A percentile compares a stretch with the other conserved stretches of the same genome.
These are phyloP conservation scores for Syngnathus scovelli DNA, from an alignment of 2,113 vertebrate species.

Conservation along the genomic window DNA sequence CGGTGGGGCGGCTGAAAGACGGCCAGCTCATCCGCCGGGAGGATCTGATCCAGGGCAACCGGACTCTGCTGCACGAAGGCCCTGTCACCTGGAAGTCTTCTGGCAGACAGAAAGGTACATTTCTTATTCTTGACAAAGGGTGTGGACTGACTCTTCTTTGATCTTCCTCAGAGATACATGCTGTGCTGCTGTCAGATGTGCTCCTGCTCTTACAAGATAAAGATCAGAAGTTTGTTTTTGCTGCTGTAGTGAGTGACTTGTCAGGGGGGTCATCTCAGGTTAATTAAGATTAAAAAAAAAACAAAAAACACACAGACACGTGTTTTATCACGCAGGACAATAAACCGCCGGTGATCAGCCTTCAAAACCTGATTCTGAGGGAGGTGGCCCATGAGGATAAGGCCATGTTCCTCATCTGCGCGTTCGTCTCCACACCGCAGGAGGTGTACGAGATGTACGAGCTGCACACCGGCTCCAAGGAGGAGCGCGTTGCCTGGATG, in stretches of 20 bases:
- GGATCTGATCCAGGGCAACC: slow-evolving; percentile 68
- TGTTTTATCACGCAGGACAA: slow-evolving; percentile 75
- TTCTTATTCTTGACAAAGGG: background rate
- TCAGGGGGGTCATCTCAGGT: background rate
- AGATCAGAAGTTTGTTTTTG: slow-evolving; percentile 87
- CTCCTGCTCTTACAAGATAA: slow-evolving; percentile 92
- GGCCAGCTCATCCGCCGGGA: slow-evolving; percentile 76
- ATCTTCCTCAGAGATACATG: slow-evolving; percentile 75
- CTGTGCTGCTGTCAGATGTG: slow-evolving; percentile 83
- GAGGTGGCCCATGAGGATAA: slow-evolving; percentile 88
- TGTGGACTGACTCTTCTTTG: background rate
- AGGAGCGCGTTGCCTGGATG: slow-evolving; percentile 82
- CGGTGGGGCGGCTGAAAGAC: slow-evolving; percentile 75
- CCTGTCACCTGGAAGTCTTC: slow-evolving; percentile 79
- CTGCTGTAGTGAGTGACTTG: slow-evolving; percentile 77
- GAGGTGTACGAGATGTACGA: slow-evolving; percentile 98
- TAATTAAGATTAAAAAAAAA: too few species aligned
- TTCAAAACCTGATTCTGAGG: slow-evolving; percentile 86
- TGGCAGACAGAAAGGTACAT: slow-evolving; percentile 82
- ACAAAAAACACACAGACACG: background rate
- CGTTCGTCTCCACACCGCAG: slow-evolving; percentile 69
- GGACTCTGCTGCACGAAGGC: slow-evolving; percentile 77
- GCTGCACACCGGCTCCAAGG: slow-evolving; percentile 79
- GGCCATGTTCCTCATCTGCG: slow-evolving; percentile 89
- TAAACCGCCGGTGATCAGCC: slow-evolving; percentile 81